Conservation (phyloP, 2,888 invertebrate species). For the Latrodectus hesperus region DNA sequence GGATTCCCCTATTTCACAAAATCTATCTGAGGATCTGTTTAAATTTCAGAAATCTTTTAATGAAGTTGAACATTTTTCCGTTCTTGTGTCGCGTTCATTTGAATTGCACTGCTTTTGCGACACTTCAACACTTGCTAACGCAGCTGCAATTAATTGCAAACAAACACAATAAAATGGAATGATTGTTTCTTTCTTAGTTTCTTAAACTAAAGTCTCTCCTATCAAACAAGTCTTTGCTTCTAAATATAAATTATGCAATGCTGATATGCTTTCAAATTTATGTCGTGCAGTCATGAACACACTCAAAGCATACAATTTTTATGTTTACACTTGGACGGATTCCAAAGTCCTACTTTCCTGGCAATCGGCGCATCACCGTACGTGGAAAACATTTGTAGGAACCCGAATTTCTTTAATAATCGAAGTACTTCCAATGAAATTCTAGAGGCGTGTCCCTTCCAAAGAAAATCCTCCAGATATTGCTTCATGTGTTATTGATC, state of each 20-base stretch:
- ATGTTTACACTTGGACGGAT: neutral
- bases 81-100: no score
- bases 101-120: neutral
- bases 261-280: neutral
- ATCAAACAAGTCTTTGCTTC: neutral
- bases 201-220: neutral
- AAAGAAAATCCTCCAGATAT: no score
- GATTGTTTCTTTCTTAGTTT: neutral
- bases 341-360: neutral
- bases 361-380: neutral
- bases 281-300: neutral
- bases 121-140: neutral
- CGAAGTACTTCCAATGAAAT: no score
- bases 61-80: no score
- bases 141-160: neutral
- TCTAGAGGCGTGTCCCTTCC: no score
- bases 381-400: neutral
- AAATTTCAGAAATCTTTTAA: no score
- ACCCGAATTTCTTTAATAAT: neutral
- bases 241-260: neutral
- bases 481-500: no score
- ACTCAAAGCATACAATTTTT: neutral
- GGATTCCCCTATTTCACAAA: no score
- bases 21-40: no score
- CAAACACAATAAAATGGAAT: neutral